Conservation (phyloP, 2,797 vertebrate species). For the Leucoraja ocellata region DNA sequence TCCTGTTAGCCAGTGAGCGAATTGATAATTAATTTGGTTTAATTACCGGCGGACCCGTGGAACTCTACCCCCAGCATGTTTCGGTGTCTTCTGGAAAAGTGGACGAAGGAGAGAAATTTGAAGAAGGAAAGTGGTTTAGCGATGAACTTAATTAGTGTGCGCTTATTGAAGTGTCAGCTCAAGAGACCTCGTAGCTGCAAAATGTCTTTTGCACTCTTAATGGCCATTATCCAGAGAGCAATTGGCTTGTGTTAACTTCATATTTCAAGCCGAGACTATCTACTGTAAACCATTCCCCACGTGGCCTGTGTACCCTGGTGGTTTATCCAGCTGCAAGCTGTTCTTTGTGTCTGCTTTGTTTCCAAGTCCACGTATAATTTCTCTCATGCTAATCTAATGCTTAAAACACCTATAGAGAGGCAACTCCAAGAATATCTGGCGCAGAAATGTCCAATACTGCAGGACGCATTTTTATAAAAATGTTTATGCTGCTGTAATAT, state of each 20-base stretch:
- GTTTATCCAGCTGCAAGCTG: background rate
- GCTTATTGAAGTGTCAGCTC: constrained; percentile 55
- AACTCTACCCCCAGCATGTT: background rate
- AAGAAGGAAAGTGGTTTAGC: constrained; percentile 38
- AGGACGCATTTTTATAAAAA: background rate
- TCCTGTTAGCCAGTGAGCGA: too few relatives aligned
- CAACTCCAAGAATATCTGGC: background rate
- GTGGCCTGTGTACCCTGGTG: background rate
- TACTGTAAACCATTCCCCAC: background rate
- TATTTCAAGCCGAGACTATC: background rate
- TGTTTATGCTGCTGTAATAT: background rate
- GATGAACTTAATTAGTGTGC: constrained; percentile 71
- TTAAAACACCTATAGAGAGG: background rate
- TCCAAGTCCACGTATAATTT: background rate
- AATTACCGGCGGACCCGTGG: background rate
- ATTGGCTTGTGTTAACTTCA: background rate
- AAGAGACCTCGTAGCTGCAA: constrained; percentile 62
- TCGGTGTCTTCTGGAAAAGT: background rate
- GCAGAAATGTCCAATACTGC: background rate
- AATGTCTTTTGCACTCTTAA: constrained; percentile 63
- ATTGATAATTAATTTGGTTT: background rate
- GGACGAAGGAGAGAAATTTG: background rate
- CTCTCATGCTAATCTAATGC: background rate
- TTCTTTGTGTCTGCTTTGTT: background rate
- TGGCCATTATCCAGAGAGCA: constrained; percentile 46